Conservation (phyloP, 2,888 invertebrate species). For the Tinea semifulvella region DNA sequence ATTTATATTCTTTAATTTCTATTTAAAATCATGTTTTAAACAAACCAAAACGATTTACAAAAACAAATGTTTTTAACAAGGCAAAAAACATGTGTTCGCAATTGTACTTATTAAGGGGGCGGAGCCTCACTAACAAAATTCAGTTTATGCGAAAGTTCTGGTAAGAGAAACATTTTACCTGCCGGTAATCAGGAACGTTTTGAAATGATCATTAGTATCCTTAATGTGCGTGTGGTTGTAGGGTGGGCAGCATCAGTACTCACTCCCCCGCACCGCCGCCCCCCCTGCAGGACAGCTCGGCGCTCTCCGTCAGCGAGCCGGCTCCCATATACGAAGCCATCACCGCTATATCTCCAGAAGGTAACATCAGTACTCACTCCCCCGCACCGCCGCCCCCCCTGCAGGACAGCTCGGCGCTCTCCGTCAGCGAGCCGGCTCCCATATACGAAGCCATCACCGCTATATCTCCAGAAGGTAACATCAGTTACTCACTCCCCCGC, state of each 20-base stretch:
- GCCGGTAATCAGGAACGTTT: too few species aligned
- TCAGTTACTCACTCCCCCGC: slow-evolving; percentile 26
- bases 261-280: slow-evolving; percentile 25
- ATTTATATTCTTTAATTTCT: too few species aligned
- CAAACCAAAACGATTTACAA: too few species aligned
- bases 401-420: slow-evolving; percentile 26
- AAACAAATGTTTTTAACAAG: too few species aligned
- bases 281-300: slow-evolving; percentile 26
- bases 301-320: slow-evolving; percentile 25
- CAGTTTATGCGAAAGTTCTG: too few species aligned
- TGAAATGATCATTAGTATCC: too few species aligned
- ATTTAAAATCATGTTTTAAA: too few species aligned
- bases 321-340: slow-evolving; percentile 12
- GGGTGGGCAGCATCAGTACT: slow-evolving; percentile 21
- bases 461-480: slow-evolving; percentile 1
- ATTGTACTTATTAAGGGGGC: too few species aligned
- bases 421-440: slow-evolving; percentile 23
- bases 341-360: slow-evolving; percentile 5
- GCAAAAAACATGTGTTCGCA: too few species aligned
- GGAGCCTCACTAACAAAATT: too few species aligned
- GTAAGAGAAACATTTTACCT: too few species aligned
- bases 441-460: slow-evolving; percentile 3
- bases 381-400: slow-evolving; percentile 21
- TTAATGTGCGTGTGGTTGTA: too few species aligned
- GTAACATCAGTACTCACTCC: slow-evolving; percentile 27